Evolutionary conservation across 2,888 invertebrate genomes (phyloP).

Genomic region (Lycaena phlaeas): DNA sequence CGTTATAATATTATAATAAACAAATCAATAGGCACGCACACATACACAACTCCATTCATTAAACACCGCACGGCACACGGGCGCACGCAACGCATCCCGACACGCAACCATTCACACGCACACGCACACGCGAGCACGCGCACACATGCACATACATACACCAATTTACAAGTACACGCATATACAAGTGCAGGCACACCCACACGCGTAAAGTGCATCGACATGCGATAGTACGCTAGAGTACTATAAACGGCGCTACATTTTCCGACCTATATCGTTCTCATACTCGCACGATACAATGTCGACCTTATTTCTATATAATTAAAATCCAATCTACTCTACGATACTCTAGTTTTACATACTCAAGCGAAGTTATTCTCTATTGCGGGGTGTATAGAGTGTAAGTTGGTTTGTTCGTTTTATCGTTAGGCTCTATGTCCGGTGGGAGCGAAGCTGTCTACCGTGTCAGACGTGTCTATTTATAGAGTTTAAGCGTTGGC

Average conservation of each 20-base stretch:
- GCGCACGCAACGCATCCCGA: conserved; percentile 31
- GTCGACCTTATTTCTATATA: conserved; percentile 25
- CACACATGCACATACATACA: conserved; percentile 27
- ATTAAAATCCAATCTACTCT: conserved; percentile 15
- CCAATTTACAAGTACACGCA: conserved; percentile 24
- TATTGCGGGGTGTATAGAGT: conserved; percentile 20
- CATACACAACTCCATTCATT: conserved; percentile 7
- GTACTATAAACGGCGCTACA: conserved; percentile 64
- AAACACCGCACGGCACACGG: conserved; percentile 23
- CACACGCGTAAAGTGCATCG: conserved; percentile 46
- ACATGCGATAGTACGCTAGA: conserved; percentile 54
- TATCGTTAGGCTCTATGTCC: conserved; percentile 26
- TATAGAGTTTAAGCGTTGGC: conserved; percentile 50
- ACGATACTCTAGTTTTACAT: neutral
- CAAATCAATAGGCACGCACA: conserved; percentile 3
- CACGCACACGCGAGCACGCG: conserved; percentile 22
- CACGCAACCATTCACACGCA: conserved; percentile 23
- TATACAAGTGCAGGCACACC: conserved; percentile 30
- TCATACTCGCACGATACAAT: conserved; percentile 19
- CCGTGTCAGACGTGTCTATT: conserved; percentile 59
- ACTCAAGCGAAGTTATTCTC: conserved; percentile 22
- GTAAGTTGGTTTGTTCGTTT: conserved; percentile 22
- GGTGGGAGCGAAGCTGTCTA: conserved; percentile 47
- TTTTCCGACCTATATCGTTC: conserved; percentile 58
- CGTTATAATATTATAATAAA: too few relatives aligned